Evolutionary conservation across 2,888 invertebrate species (phyloP), one percentile per base, ranked within the genome.

Genomic region (Lasioglossum calceatum): DNA sequence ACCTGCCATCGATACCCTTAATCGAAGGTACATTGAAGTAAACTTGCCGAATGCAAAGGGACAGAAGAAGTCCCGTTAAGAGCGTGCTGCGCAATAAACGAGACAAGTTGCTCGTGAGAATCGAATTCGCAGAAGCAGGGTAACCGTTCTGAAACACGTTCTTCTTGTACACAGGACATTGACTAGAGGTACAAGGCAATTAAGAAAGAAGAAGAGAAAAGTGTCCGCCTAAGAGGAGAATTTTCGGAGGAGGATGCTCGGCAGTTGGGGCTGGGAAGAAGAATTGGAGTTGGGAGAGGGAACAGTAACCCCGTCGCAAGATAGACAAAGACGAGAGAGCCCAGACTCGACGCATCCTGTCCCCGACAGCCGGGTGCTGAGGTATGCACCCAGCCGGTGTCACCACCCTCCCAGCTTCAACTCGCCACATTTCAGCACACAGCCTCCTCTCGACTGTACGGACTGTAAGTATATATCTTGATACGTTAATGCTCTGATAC

Each of bases 341-440:
- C 92, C 93, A 89, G 93, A 93, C 92, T 93, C 94, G 91, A 94
- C 94, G 92, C 94, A 93, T 93, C 94, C 94, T 89, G 93, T 94
- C 89, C 94, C 94, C 92, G 94, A 94, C 92, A 95, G 94, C 92
- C 94, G 95, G 94, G 95, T 95, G 94, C 94, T 95, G 93, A 95
- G 95, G 94, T 95, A 95, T 95, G 95, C 95, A 93, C 94, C 95
- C 93, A 94, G 94, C 92, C 94, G 94, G 92, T 95, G 93, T 92
- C 94, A 94, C 91, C 94, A 93, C 91, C 93, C 93, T 92, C 92
- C 93, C 92, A 92, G 91, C 93, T 93, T 92, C 92, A 92, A 91
- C 91, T 93, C 93, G 92, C 93, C 93, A 92, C 93, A 94, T 93
- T 93, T 93, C 93, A 93, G 92, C 92, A 92, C 92, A 90, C 94